Evolutionary conservation across 2,113 vertebrate genomes (phyloP).

Genomic region (Peromyscus maniculatus): DNA sequence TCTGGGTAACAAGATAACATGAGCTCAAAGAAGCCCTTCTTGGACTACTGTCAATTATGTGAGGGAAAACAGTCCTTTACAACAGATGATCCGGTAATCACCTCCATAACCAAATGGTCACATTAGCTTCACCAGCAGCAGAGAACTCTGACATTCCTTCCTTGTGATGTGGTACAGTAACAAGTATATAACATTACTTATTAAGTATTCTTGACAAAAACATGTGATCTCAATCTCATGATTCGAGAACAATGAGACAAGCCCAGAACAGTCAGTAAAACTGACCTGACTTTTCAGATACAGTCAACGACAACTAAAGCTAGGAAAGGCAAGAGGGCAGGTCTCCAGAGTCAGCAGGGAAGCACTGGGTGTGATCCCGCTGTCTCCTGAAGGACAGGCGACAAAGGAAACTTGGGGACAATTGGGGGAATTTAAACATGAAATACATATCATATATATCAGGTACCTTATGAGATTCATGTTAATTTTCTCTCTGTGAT

Average conservation of each 20-base stretch:
- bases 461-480: neutral
- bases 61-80: neutral
- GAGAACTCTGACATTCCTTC: neutral
- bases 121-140: neutral
- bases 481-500: neutral
- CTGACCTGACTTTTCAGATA: neutral
- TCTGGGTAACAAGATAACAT: neutral
- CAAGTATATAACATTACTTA: neutral
- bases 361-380: neutral
- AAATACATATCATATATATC: neutral
- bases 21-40: constrained; percentile 23
- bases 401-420: neutral
- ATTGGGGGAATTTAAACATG: neutral
- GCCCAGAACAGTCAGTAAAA: neutral
- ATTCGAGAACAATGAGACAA: constrained; percentile 9
- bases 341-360: neutral
- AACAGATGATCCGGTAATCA: neutral
- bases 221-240: neutral
- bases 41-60: neutral
- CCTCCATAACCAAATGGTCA: neutral
- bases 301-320: neutral
- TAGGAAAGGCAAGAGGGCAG: neutral
- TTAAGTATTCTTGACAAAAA: constrained; percentile 22
- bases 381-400: neutral
- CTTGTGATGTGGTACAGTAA: neutral